Conservation (phyloP, 2,113 vertebrate genomes). For the Trachemys scripta region DNA sequence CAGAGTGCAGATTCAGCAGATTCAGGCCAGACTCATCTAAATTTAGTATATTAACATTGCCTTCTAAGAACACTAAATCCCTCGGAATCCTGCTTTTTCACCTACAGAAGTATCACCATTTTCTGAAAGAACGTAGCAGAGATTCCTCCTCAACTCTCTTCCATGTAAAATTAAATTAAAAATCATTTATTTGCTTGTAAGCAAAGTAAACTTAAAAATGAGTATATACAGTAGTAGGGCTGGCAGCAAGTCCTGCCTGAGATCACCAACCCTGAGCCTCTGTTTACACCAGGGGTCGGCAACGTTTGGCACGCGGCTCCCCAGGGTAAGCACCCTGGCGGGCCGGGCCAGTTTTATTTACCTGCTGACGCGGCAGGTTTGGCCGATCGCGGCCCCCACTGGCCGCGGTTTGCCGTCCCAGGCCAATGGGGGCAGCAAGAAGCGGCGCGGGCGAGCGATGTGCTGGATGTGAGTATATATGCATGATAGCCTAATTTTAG, state of each 20-base stretch:
- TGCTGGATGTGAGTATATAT: background rate
- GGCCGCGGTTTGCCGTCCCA: too few species aligned
- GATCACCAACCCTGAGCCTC: background rate
- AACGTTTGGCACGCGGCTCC: too few species aligned
- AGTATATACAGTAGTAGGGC: background rate
- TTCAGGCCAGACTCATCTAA: background rate
- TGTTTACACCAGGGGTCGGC: too few species aligned
- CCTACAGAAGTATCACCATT: background rate
- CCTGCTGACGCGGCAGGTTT: too few species aligned
- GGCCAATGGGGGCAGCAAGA: too few species aligned
- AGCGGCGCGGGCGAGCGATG: too few species aligned
- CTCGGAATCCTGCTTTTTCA: background rate
- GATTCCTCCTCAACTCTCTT: background rate
- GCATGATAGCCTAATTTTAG: background rate
- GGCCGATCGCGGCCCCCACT: too few species aligned
- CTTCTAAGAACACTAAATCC: background rate
- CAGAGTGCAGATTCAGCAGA: background rate
- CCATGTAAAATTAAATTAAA: background rate
- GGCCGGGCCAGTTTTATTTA: too few species aligned
- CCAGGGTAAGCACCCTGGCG: too few species aligned
- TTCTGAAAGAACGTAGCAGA: background rate
- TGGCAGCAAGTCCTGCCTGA: background rate
- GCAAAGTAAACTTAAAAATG: background rate
- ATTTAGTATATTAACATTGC: background rate
- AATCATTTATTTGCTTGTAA: background rate